Evolutionary conservation across 1,140 invertebrate genomes (phyloP), one percentile per base, ranked within the genome.

Genomic region (Himalopsyche phryganea): DNA sequence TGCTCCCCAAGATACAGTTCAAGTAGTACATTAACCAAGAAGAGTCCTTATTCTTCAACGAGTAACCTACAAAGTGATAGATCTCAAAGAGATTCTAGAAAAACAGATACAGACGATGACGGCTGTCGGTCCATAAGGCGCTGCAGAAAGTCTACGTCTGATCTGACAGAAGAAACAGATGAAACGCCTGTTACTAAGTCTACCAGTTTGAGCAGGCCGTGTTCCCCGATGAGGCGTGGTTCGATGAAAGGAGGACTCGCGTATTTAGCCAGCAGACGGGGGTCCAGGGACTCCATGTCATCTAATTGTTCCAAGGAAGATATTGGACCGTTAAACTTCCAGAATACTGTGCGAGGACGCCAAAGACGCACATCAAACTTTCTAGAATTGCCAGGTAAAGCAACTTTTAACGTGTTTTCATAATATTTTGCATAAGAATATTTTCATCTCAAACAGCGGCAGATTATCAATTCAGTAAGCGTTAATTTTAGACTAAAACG

Each of bases 341-440:
- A 84, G 65, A 84, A 84, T 56, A 88, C 87, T 40, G 83, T 84
- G 52, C 80, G 88, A 3, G 85, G 84, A 9, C 77, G 87, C 13
- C 88, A 91, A 67, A 75, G 90, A 5, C 77, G 90, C 49, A 91
- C 89, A 2, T 91, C 89, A 0, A 92, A 92, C 72, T 92, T 92
- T 69, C 73, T 92, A n/a, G 90, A 92, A 71, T 74, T 92, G 63
- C 90, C 90, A 72, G 88, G 90, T 91, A 66, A 76, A n/a, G n/a
- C n/a, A n/a, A 67, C 11, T 40, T 40, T 13, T 40, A 13, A 40
- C 3, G 11, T 40, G n/a, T 40, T 40, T n/a, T n/a, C n/a, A n/a
- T n/a, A n/a, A n/a, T n/a, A n/a, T n/a, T n/a, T n/a, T n/a, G n/a
- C n/a, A n/a, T n/a, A n/a, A n/a, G n/a, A n/a, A n/a, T n/a, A n/a